These are phyloP conservation scores for Asbolus verrucosus DNA, from an alignment of 1,140 invertebrate genomes.

Conservation along the genomic window DNA sequence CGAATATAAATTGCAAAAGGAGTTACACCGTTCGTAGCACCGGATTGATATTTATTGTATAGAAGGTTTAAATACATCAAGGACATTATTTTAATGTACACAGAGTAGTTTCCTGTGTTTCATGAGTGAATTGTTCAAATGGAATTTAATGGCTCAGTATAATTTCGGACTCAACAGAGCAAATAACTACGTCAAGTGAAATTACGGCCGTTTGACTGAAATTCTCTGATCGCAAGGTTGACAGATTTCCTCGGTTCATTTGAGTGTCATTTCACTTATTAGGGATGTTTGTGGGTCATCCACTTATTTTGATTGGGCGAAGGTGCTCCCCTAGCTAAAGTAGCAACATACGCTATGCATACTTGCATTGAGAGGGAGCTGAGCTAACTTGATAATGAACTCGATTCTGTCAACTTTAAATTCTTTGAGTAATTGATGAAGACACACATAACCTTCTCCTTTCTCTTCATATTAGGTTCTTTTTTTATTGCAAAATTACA, in stretches of 20 bases:
- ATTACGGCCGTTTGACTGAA: slow-evolving; percentile 39
- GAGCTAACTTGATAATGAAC: too few species aligned
- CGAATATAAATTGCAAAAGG: too few species aligned
- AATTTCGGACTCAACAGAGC: slow-evolving; percentile 52
- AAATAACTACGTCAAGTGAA: slow-evolving; percentile 51
- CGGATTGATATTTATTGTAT: too few species aligned
- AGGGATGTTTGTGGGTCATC: slow-evolving; percentile 1
- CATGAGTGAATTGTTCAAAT: slow-evolving; percentile 57
- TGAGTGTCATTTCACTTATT: slow-evolving; percentile 20
- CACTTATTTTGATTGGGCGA: background rate
- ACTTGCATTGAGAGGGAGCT: too few species aligned
- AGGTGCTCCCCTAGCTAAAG: background rate
- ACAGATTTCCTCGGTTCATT: slow-evolving; percentile 30
- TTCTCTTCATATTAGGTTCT: too few species aligned
- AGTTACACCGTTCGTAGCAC: too few species aligned
- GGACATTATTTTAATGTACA: slow-evolving; percentile 41
- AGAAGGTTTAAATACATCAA: slow-evolving; percentile 18
- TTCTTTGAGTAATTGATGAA: too few species aligned
- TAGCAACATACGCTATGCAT: too few species aligned
- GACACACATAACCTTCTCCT: too few species aligned
- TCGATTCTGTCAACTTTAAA: too few species aligned
- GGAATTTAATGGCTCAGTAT: slow-evolving; percentile 56
- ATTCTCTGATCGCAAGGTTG: slow-evolving; percentile 7
- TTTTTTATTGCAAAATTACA: too few species aligned
- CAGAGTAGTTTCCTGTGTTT: slow-evolving; percentile 52